Evolutionary conservation across 1,140 invertebrate species (phyloP), one percentile per base, ranked within the genome.

Genomic region (Drosophila varians): DNA sequence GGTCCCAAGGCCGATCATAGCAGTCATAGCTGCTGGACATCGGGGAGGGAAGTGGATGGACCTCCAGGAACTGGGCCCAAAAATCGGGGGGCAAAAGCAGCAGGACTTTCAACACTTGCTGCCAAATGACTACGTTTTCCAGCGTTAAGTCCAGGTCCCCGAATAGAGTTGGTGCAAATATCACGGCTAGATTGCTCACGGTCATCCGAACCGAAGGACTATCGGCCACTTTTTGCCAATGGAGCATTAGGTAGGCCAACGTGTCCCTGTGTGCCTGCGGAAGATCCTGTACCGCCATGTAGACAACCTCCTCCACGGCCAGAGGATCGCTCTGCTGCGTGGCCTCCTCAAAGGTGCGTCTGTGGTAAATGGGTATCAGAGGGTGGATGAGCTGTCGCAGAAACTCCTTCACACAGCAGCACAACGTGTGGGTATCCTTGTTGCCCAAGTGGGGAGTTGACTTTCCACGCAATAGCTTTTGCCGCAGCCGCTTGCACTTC

Each of bases 361-460:
- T 96, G 1, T 95, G 91, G 23, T 92, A 91, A 23, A 93, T 93
- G 0, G 96, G 96, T 43, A 98, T 94, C 11, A 98, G 82, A 0
- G 97, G 96, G 70, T 98, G 97, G 61, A 94, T 93, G 11, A 98
- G 89, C 19, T 92, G 92, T 19, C 95, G 93, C 14, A 98, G 91
- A 86, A 98, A 98, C 82, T 96, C 95, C 92, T 98, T 98, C 0
- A 98, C 91, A 46, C 95, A 95, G n/a, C 96, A 95, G 91, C 96
- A 97, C 34, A 98, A 92, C 0, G 95, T 95, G 74, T 97, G 93
- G 16, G 97, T 94, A 70, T 98, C 97, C 49, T 94, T 87, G 23
- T 94, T 91, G 1, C 93, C 93, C 26, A 97, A 89, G 88, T 94
- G 95, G 1, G 96, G 96, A 9, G 94, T 92, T 14, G 94, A 94